Base-by-base conservation (phyloP, 2,113 vertebrate genomes). In the Erinaceus europaeus region DNA sequence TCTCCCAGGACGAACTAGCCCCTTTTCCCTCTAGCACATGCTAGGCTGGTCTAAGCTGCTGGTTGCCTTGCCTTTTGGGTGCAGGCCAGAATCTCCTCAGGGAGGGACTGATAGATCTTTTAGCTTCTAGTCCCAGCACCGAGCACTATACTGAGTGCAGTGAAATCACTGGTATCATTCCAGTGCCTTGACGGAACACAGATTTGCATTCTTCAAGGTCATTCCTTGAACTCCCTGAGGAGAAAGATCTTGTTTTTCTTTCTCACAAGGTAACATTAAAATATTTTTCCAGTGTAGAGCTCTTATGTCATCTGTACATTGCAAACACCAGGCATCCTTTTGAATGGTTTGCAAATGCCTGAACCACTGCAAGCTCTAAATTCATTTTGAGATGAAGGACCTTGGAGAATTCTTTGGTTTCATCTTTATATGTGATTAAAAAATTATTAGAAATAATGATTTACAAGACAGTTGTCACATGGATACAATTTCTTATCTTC, bases 281-380 rank as follows among this genome's bases (percentile, higher is more conserved):
- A 10, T 88, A 46, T 65, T 86, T 86, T 17, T 8, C 55, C 59
- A 18, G 40, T 38, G 29, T 34, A 25, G 40, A 68, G 59, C 42
- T 32, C 27, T n/a, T n/a, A 21, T 4, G 17, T 38, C 48, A 11
- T 29, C 36, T 84, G 50, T 15, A 77, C 81, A 57, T 40, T 36
- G 21, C 42, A n/a, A n/a, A 7, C 14, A 52, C 38, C 46, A 72
- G n/a, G n/a, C n/a, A n/a, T 1, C 71, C 29, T 71, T 91, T 61
- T 42, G 34, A 85, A 62, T 86, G 50, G 89, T 57, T 82, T 67
- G 48, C 48, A 65, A 83, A 86, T 9, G 36, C 65, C 34, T 2
- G 42, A 77, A 53, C 18, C 40, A 69, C 9, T 13, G 6, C 9
- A 85, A 27, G 15, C 40, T 42, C 11, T 86, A 82, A 72, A 62